Evolutionary conservation across 1,140 invertebrate species (phyloP).

Genomic region (Tribolium castaneum): DNA sequence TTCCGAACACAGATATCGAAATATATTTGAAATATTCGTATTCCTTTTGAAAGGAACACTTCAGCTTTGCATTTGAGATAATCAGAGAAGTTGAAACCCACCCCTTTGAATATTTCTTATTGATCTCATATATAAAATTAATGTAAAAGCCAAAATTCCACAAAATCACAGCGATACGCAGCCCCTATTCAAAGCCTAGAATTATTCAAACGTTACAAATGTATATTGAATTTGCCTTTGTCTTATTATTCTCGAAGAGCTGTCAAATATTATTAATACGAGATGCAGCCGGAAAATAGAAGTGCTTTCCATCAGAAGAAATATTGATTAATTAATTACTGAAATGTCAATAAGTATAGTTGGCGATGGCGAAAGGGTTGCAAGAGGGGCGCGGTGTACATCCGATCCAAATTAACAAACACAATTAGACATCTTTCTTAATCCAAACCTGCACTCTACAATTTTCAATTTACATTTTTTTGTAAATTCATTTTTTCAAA

Average conservation of each 20-base stretch:
- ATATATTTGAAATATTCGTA: constrained; percentile 39
- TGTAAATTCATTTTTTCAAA: too few species aligned
- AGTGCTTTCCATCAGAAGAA: constrained; percentile 16
- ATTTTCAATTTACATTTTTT: too few species aligned
- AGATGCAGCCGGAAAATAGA: constrained; percentile 34
- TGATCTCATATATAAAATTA: constrained; percentile 46
- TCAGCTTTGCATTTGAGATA: constrained; percentile 38
- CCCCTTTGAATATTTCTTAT: constrained; percentile 41
- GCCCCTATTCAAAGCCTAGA: constrained; percentile 38
- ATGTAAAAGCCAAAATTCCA: constrained; percentile 46
- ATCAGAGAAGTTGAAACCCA: constrained; percentile 37
- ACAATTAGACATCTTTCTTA: not conserved
- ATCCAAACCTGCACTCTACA: not conserved
- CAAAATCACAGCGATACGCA: constrained; percentile 43
- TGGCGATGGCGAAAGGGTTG: not conserved
- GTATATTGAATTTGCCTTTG: constrained; percentile 44
- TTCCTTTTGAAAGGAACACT: constrained; percentile 41
- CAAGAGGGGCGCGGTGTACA: not conserved
- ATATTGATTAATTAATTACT: constrained; percentile 43
- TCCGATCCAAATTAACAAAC: not conserved
- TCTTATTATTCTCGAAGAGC: constrained; percentile 38
- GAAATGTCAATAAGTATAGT: constrained; percentile 34
- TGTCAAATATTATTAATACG: constrained; percentile 45
- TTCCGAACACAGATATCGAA: constrained; percentile 13
- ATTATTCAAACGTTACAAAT: constrained; percentile 44